Evolutionary conservation across 2,113 vertebrate genomes (phyloP).

Genomic region (Phoxinus phoxinus): DNA sequence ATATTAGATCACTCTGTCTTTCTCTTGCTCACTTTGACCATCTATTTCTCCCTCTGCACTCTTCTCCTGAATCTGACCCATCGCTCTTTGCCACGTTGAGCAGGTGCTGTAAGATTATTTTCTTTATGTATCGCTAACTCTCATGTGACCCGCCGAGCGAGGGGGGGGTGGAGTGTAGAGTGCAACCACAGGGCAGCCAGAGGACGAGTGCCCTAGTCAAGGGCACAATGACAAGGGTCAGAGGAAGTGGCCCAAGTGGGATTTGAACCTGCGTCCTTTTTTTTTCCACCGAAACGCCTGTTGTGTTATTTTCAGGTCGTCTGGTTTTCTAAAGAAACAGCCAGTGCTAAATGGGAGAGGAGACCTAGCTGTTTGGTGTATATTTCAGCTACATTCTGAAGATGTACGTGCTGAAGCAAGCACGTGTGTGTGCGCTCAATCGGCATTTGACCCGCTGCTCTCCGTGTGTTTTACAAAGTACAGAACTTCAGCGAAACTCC

Average conservation of each 20-base stretch:
- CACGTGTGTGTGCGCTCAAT: not conserved
- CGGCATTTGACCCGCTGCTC: not conserved
- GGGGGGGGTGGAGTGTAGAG: not conserved
- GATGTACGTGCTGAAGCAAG: not conserved
- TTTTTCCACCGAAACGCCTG: not conserved
- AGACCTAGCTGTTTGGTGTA: not conserved
- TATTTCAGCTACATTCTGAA: not conserved
- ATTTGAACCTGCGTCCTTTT: not conserved
- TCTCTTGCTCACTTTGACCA: conserved; percentile 24
- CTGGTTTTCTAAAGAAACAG: conserved; percentile 30
- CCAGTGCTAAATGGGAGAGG: not conserved
- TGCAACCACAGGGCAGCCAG: not conserved
- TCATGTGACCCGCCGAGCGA: not conserved
- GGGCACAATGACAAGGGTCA: conserved; percentile 24
- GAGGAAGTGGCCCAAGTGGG: conserved; percentile 2
- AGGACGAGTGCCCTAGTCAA: not conserved
- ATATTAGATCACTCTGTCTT: conserved; percentile 30
- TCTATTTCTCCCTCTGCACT: conserved; percentile 10
- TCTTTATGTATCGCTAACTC: conserved; percentile 31
- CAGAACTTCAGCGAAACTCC: not conserved
- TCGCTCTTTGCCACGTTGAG: conserved; percentile 1
- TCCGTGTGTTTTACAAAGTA: conserved; percentile 26
- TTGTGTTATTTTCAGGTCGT: not conserved
- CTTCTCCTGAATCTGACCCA: not conserved
- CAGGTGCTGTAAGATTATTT: conserved; percentile 33